Evolutionary conservation across 1,140 invertebrate species (phyloP), one percentile per base, ranked within the genome.

Genomic region (Watersipora subatra): DNA sequence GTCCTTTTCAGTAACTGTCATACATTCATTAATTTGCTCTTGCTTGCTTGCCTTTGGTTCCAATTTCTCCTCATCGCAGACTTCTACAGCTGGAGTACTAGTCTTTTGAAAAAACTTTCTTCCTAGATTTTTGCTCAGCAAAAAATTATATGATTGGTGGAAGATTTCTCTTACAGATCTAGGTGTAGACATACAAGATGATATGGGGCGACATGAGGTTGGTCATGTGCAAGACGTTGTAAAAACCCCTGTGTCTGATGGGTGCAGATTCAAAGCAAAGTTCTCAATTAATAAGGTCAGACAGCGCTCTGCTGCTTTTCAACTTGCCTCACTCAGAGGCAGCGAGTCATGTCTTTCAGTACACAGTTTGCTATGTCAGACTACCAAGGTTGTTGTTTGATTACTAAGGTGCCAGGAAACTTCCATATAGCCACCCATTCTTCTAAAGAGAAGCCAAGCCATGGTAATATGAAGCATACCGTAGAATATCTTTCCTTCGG

Each of bases 341-440:
- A 7, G 65, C 7, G 12, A 24, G 17, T 25, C 19, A 58, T 27
- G 7, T 64, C 30, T 46, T n/a, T n/a, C n/a, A n/a, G n/a, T n/a
- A n/a, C n/a, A n/a, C n/a, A n/a, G n/a, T n/a, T n/a, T n/a, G n/a
- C n/a, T n/a, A n/a, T n/a, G n/a, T n/a, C n/a, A n/a, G n/a, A n/a
- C n/a, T n/a, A n/a, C n/a, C n/a, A n/a, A n/a, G n/a, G n/a, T n/a
- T n/a, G n/a, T n/a, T n/a, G n/a, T n/a, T 22, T 65, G 27, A n/a
- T 20, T 57, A 57, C 28, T 65, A 66, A 82, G 79, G 81, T 84
- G n/a, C 79, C 84, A 64, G 85, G 85, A 29, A 86, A 86, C 70
- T 86, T 86, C 71, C 85, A 86, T 72, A 76, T 86, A 2, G 86
- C 85, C 3, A 86, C 85, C 25, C 85, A 86, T 74, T 83, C 85